phyloP scores from a whole-genome alignment of 2,797 vertebrate genomes.

The Urophycis tenuis region DNA sequence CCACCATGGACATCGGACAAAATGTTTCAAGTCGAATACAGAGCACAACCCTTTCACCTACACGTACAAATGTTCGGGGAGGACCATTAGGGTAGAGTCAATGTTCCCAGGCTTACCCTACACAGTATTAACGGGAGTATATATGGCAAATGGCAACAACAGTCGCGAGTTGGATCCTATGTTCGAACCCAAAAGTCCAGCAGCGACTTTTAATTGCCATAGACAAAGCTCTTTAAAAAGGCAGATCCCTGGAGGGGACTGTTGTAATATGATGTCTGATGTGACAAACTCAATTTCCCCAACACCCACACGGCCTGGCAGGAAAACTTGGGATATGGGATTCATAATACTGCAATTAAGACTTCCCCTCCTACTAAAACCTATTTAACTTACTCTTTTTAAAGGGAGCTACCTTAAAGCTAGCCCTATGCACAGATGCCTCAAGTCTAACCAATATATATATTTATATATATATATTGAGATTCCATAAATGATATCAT shows the following conservation, averaged over 20 bases:
- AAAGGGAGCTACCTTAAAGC: conserved; percentile 51
- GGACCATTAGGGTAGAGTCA: conserved; percentile 41
- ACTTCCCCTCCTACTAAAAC: conserved; percentile 33
- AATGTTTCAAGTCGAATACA: conserved; percentile 15
- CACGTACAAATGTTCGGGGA: conserved; percentile 50
- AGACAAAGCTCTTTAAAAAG: conserved; percentile 45
- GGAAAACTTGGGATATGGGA: conserved; percentile 35
- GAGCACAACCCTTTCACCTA: conserved; percentile 12
- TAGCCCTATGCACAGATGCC: conserved; percentile 50
- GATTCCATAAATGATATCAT: conserved; percentile 45
- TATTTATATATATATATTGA: too few relatives aligned
- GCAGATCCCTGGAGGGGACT: conserved; percentile 24
- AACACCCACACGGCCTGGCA: conserved; percentile 35
- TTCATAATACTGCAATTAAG: conserved; percentile 44
- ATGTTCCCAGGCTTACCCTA: conserved; percentile 53
- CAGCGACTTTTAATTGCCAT: conserved; percentile 46
- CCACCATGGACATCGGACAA: conserved; percentile 51
- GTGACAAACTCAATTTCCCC: background rate
- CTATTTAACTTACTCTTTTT: conserved; percentile 39
- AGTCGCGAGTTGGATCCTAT: conserved; percentile 49
- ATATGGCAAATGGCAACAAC: conserved; percentile 47
- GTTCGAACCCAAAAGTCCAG: conserved; percentile 46
- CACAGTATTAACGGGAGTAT: conserved; percentile 60
- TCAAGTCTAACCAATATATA: conserved; percentile 53
- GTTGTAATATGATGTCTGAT: conserved; percentile 30